Conservation (phyloP, 2,113 vertebrate genomes). For the Aleadryas rufinucha region DNA sequence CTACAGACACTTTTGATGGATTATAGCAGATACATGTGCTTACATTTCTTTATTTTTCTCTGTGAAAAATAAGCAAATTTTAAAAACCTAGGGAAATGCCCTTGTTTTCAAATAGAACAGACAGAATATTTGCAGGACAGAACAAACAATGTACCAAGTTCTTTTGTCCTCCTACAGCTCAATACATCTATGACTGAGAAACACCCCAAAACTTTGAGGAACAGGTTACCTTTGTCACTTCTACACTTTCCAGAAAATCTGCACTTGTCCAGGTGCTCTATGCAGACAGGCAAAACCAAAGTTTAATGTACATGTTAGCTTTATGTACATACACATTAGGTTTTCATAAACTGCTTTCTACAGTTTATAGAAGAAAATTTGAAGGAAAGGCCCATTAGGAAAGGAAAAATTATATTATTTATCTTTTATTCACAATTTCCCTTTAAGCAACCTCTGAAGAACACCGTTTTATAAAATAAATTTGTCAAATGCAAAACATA, state of each 20-base stretch:
- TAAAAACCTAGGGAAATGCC: neutral
- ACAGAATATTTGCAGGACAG: neutral
- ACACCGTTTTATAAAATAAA: neutral
- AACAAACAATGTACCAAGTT: neutral
- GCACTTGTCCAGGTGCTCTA: neutral
- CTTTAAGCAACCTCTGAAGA: neutral
- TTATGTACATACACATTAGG: too few relatives aligned
- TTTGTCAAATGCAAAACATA: neutral
- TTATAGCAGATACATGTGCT: neutral
- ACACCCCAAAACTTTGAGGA: neutral
- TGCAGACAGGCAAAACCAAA: neutral
- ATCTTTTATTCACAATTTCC: neutral
- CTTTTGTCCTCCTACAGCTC: neutral
- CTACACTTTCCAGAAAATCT: neutral
- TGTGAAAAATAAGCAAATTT: neutral
- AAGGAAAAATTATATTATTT: neutral
- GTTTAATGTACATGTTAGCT: neutral
- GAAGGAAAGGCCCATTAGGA: neutral
- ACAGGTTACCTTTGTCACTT: neutral
- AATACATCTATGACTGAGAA: neutral
- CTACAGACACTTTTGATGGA: neutral
- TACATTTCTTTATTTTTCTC: neutral
- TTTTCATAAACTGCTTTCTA: neutral
- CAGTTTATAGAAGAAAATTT: neutral
- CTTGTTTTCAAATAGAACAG: neutral